Base-by-base conservation (phyloP, 2,888 invertebrate species). In the Drosophila affinis region DNA sequence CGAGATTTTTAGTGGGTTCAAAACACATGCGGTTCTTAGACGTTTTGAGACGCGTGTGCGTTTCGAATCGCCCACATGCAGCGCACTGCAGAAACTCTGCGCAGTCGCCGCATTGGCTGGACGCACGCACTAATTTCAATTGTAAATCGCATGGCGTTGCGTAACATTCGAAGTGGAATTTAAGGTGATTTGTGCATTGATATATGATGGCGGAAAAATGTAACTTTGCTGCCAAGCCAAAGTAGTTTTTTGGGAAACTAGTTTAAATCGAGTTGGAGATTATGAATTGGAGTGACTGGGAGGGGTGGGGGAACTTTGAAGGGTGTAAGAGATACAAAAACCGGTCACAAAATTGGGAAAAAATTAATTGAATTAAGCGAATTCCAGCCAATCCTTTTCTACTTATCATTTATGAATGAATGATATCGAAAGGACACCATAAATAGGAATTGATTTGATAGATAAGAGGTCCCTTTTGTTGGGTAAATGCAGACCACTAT, bases 71-170 rank as follows among this genome's bases (percentile, higher is more conserved):
- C 44, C 54, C 24, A 14, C 58, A n/a, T 34, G 49, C 39, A 39
- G 5, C 14, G 27, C 18, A 17, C 53, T 39, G n/a, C 24, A 7
- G 51, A 52, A 75, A 72, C 59, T 55, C 67, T 69, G 53, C 57
- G 68, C 60, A 75, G 60, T 61, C 69, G 75, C 60, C 57, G 17
- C 76, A 46, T 75, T 63, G 55, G 61, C 27, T 62, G 44, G 51
- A 45, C 34, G 12, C 59, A 72, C 62, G 72, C 72, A 76, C 76
- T 76, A 71, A 74, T 74, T 76, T 71, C 56, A 76, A 74, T 74
- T 76, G 76, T 71, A 62, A 76, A 60, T 72, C 62, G 32, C 39
- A 49, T 51, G 53, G 17, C 27, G 58, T 74, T 76, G 57, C 73
- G 72, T 62, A 73, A 73, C 55, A 29, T 17, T 54, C 54, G 55